These are phyloP conservation scores for Odontocolon sp. DNA, from an alignment of 2,888 invertebrate species.

Conservation along the genomic window DNA sequence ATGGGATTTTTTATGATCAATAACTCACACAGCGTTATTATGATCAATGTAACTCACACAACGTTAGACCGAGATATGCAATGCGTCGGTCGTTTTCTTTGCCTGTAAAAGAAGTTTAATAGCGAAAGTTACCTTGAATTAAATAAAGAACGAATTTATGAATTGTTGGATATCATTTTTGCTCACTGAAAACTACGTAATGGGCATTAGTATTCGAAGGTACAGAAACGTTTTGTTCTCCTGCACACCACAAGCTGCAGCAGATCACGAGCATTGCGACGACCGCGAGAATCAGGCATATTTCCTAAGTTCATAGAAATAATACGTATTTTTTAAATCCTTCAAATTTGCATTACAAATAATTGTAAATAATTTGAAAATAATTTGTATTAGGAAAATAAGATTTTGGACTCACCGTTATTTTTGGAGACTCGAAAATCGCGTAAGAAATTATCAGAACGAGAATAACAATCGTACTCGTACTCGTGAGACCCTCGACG, in stretches of 20 bases:
- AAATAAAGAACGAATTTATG: background rate
- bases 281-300: conserved; percentile 42
- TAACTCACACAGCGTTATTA: too few relatives aligned
- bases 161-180: background rate
- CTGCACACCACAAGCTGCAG: conserved; percentile 31
- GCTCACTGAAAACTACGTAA: conserved; percentile 37
- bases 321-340: background rate
- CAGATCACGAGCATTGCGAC: conserved; percentile 46
- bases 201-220: background rate
- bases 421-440: conserved; percentile 36
- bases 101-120: background rate
- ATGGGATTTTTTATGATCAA: too few relatives aligned
- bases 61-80: conserved; percentile 37
- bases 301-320: conserved; percentile 34
- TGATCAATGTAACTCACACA: conserved; percentile 39
- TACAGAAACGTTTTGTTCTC: background rate
- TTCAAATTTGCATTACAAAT: background rate
- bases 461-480: conserved; percentile 41
- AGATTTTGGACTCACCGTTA: conserved; percentile 40
- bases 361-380: background rate
- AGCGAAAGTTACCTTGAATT: too few relatives aligned
- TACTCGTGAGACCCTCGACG: conserved; percentile 40
- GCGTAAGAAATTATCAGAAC: conserved; percentile 40
- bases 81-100: conserved; percentile 31
- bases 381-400: too few relatives aligned